These are phyloP conservation scores for Calliscelio sp. DNA, from an alignment of 2,888 invertebrate species.

Conservation along the genomic window DNA sequence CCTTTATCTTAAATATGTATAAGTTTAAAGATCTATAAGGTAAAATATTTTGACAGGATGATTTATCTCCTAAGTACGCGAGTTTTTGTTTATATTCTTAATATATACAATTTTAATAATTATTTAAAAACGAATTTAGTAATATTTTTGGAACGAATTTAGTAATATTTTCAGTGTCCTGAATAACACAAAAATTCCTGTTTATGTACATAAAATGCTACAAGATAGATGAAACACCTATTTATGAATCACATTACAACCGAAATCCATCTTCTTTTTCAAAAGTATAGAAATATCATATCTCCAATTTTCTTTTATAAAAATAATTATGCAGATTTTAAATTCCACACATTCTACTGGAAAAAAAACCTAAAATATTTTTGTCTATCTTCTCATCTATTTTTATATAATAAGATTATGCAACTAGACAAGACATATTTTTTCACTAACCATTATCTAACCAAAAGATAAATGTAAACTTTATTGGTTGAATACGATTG, in stretches of 20 bases:
- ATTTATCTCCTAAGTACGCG: constrained; percentile 9
- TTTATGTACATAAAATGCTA: neutral
- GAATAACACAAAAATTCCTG: neutral
- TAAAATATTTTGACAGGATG: constrained; percentile 43
- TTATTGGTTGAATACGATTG: constrained; percentile 9
- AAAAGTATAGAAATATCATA: neutral
- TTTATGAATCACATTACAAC: neutral
- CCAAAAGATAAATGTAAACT: neutral
- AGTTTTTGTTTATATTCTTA: neutral
- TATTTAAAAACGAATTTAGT: neutral
- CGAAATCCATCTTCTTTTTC: neutral
- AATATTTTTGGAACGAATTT: too few relatives aligned
- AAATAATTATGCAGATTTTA: neutral
- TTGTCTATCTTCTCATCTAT: too few relatives aligned
- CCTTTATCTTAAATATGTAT: constrained; percentile 28
- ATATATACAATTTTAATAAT: neutral
- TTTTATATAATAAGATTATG: too few relatives aligned
- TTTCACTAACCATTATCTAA: too few relatives aligned
- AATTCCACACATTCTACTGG: neutral
- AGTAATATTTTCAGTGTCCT: too few relatives aligned
- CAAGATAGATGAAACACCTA: neutral
- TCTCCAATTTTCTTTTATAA: neutral
- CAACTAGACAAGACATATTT: too few relatives aligned
- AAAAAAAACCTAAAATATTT: neutral
- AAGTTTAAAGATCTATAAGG: constrained; percentile 22